Percentiles rank a stretch among this genome's conserved stretches.
phyloP scores from a whole-genome alignment of 2,888 invertebrate species.

The Melanostoma mellinum region DNA sequence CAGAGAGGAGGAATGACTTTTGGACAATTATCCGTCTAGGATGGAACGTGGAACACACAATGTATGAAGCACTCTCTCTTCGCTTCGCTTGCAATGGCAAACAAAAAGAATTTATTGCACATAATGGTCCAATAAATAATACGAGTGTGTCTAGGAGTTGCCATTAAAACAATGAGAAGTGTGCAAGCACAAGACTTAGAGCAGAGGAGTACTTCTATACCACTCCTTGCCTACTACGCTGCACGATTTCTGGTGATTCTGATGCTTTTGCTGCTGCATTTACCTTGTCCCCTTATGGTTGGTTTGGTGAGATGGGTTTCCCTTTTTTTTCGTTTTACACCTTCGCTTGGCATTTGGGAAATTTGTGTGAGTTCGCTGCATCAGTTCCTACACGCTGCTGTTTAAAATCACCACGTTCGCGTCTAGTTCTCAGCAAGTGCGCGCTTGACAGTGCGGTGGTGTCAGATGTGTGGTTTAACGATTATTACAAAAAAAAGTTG shows the following conservation, averaged over 20 bases:
- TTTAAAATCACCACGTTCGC: slow-evolving; percentile 45
- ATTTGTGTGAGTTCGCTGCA: slow-evolving; percentile 60
- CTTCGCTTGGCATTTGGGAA: slow-evolving; percentile 67
- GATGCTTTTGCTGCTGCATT: slow-evolving; percentile 47
- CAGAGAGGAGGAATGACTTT: slow-evolving; percentile 47
- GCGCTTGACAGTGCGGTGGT: slow-evolving; percentile 56
- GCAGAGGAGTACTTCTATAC: slow-evolving; percentile 55
- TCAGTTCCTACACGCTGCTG: slow-evolving; percentile 58
- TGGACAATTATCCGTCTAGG: slow-evolving; percentile 69
- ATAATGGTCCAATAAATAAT: slow-evolving; percentile 73
- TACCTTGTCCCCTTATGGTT: slow-evolving; percentile 26
- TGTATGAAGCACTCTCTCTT: slow-evolving; percentile 14
- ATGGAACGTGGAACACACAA: slow-evolving; percentile 30
- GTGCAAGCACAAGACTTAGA: slow-evolving; percentile 65
- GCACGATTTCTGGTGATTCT: slow-evolving; percentile 60
- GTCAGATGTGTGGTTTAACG: slow-evolving; percentile 72
- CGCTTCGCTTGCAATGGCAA: slow-evolving; percentile 60
- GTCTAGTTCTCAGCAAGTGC: slow-evolving; percentile 59
- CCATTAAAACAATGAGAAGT: slow-evolving; percentile 73
- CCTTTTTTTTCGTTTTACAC: slow-evolving; percentile 63
- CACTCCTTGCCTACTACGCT: slow-evolving; percentile 63
- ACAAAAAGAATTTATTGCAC: slow-evolving; percentile 73
- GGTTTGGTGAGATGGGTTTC: slow-evolving; percentile 51
- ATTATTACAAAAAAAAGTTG: slow-evolving; percentile 63
- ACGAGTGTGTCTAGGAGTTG: slow-evolving; percentile 70